Evolutionary conservation across 2,797 vertebrate species (phyloP).

Genomic region (Podarcis lilfordi): DNA sequence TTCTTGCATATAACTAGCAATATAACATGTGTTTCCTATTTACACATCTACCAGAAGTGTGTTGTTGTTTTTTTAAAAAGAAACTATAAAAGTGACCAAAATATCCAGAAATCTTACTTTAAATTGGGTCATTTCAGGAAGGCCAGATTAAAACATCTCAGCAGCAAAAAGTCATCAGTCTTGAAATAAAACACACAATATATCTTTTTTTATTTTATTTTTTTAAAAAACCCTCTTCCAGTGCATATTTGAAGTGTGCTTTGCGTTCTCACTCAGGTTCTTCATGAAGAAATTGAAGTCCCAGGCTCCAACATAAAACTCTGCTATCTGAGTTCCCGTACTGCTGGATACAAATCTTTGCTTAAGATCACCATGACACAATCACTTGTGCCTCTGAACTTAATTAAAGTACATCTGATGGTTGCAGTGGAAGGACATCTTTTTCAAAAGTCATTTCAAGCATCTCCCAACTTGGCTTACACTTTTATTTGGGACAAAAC

Average conservation of each 20-base stretch:
- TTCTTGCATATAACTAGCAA: constrained; percentile 52
- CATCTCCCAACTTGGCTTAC: constrained; percentile 95
- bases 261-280: constrained; percentile 83
- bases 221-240: not conserved
- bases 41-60: constrained; percentile 59
- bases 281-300: constrained; percentile 96
- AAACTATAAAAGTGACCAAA: constrained; percentile 47
- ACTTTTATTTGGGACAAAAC: constrained; percentile 99
- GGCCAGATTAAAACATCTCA: constrained; percentile 30
- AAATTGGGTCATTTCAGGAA: constrained; percentile 1
- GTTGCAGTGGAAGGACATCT: constrained; percentile 97
- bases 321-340: constrained; percentile 95
- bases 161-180: not conserved
- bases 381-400: constrained; percentile 92
- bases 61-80: constrained; percentile 40
- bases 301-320: constrained; percentile 91
- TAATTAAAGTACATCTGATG: constrained; percentile 98
- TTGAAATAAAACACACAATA: not conserved
- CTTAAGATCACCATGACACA: constrained; percentile 98
- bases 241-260: not conserved
- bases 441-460: constrained; percentile 98
- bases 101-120: constrained; percentile 64
- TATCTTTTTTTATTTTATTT: too few species aligned
- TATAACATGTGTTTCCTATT: constrained; percentile 62
- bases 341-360: constrained; percentile 92